Evolutionary conservation across 2,888 invertebrate genomes (phyloP).

Genomic region (Aphidoletes aphidimyza): DNA sequence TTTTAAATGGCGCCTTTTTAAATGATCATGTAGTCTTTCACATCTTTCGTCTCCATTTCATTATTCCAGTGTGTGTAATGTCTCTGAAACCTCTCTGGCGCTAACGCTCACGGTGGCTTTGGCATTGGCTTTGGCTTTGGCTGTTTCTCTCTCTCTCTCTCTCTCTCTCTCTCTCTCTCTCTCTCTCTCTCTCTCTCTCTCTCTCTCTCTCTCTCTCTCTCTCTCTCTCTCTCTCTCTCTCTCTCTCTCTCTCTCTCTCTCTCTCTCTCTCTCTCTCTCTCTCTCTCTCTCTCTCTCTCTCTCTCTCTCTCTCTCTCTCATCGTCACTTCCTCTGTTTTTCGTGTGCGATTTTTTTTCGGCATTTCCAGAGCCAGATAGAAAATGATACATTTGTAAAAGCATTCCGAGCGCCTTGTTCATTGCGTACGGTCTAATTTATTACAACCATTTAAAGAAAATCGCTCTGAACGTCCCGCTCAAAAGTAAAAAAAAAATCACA

Average conservation of each 20-base stretch:
- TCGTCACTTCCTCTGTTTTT: too few species aligned
- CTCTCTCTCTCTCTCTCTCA: neutral
- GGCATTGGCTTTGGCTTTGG: too few species aligned
- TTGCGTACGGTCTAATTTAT: constrained; percentile 41
- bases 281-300: neutral
- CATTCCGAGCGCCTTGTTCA: constrained; percentile 34
- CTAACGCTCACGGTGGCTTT: too few species aligned
- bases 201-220: too few species aligned
- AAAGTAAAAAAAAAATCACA: constrained; percentile 15
- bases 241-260: neutral
- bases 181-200: too few species aligned
- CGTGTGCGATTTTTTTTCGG: too few species aligned
- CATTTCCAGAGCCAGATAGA: neutral
- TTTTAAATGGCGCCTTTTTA: constrained; percentile 35
- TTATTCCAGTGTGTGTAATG: too few species aligned
- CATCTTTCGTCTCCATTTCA: too few species aligned
- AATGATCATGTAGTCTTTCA: constrained; percentile 23
- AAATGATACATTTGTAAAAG: constrained; percentile 19
- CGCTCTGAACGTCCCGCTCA: neutral
- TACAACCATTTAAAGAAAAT: constrained; percentile 46
- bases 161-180: too few species aligned
- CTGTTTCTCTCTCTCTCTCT: too few species aligned
- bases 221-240: too few species aligned
- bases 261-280: neutral
- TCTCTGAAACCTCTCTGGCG: too few species aligned